These are phyloP conservation scores for Pseudotriccus pelzelni DNA, from an alignment of 2,797 vertebrate species.

Conservation along the genomic window DNA sequence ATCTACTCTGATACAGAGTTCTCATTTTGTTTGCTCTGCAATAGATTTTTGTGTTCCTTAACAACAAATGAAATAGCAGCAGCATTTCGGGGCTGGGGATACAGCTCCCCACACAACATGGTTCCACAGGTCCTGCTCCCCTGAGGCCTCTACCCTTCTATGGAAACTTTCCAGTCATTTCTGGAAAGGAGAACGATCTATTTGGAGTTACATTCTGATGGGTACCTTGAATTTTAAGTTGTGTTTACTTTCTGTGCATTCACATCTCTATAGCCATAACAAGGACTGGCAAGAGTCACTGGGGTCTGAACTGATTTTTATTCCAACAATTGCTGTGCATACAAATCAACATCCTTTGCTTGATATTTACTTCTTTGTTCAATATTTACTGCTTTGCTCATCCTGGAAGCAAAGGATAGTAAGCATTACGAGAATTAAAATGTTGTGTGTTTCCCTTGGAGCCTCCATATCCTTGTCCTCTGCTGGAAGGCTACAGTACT, in stretches of 20 bases:
- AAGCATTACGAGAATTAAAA: constrained; percentile 14
- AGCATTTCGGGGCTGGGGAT: neutral
- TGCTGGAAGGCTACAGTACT: neutral
- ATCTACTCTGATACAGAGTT: constrained; percentile 51
- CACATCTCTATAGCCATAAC: constrained; percentile 25
- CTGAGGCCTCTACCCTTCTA: neutral
- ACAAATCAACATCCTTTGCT: constrained; percentile 54
- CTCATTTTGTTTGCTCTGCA: constrained; percentile 30
- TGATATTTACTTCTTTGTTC: constrained; percentile 48
- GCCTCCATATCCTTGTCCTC: neutral
- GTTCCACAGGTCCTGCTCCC: constrained; percentile 16
- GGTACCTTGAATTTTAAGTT: constrained; percentile 43
- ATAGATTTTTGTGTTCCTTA: constrained; percentile 34
- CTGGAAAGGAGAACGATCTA: neutral
- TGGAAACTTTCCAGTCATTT: neutral
- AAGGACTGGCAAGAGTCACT: constrained; percentile 58
- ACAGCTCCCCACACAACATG: neutral
- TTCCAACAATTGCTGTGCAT: constrained; percentile 59
- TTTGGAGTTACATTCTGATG: constrained; percentile 1
- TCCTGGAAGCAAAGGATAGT: constrained; percentile 7
- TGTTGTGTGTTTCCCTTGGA: neutral
- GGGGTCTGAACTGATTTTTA: constrained; percentile 60
- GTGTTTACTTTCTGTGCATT: constrained; percentile 37
- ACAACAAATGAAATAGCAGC: constrained; percentile 27
- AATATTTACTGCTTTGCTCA: constrained; percentile 50